A percentile compares a stretch with the other conserved stretches of the same genome.
Conservation (phyloP, 2,888 invertebrate species). For the Xestia ashworthii region DNA sequence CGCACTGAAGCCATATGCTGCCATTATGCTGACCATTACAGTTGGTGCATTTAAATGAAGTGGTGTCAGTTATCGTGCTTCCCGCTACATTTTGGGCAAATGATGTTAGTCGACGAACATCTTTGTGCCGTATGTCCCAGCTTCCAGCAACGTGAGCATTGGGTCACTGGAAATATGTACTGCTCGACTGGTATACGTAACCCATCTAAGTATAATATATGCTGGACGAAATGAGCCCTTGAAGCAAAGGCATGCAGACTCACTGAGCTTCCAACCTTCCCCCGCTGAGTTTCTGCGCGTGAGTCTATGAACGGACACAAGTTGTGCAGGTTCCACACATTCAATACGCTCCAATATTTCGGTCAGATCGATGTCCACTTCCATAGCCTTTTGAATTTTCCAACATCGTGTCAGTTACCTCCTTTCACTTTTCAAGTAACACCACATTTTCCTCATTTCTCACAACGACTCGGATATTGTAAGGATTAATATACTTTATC, state of each 20-base stretch:
- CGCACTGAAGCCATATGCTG: conserved; percentile 1
- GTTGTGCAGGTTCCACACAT: not conserved
- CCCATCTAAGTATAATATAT: not conserved
- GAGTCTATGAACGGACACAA: not conserved
- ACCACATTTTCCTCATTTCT: too few species aligned
- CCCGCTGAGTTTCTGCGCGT: not conserved
- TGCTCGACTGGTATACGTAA: not conserved
- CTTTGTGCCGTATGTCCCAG: not conserved
- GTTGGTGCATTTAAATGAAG: not conserved
- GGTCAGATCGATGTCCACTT: too few species aligned
- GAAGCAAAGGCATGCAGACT: not conserved
- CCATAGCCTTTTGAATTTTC: too few species aligned
- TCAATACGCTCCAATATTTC: not conserved
- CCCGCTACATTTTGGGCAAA: not conserved
- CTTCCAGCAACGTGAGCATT: conserved; percentile 1
- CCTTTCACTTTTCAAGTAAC: too few species aligned
- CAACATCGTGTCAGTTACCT: too few species aligned
- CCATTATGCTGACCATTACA: not conserved
- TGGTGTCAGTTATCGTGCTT: conserved; percentile 3
- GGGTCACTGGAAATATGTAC: not conserved
- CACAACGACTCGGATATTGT: too few species aligned
- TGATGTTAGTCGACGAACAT: not conserved
- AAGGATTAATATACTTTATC: too few species aligned
- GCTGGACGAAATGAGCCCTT: conserved; percentile 1
- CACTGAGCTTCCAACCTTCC: not conserved